Evolutionary conservation across 2,113 vertebrate species (phyloP).

Genomic region (Protobothrops flavoviridis): DNA sequence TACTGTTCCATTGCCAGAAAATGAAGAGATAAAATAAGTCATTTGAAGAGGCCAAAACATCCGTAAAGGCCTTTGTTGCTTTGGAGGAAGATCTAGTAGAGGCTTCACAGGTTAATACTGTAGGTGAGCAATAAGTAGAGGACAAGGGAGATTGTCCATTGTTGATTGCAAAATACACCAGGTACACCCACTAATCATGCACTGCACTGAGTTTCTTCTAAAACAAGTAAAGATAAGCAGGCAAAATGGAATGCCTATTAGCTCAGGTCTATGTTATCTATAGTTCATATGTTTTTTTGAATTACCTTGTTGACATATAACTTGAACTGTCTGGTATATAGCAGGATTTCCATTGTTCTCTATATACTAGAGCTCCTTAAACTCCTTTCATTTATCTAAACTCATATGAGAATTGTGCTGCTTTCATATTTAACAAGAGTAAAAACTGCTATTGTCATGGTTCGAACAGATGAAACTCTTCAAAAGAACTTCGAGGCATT

Average conservation of each 20-base stretch:
- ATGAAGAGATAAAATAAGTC: neutral
- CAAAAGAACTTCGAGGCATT: too few relatives aligned
- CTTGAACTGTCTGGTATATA: neutral
- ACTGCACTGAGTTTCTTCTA: neutral
- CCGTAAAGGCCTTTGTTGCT: neutral
- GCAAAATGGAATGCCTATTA: neutral
- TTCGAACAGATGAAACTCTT: too few relatives aligned
- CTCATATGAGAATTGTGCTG: neutral
- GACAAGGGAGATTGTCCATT: neutral
- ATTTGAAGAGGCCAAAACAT: neutral
- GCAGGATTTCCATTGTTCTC: neutral
- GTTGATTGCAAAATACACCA: neutral
- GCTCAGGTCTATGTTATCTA: neutral
- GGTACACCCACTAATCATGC: neutral
- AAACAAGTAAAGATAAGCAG: neutral
- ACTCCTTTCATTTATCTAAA: neutral
- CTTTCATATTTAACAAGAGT: neutral
- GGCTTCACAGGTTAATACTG: conserved; percentile 5
- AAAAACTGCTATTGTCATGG: neutral
- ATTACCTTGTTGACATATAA: neutral
- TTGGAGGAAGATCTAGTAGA: neutral
- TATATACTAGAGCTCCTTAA: neutral
- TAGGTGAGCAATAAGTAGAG: neutral
- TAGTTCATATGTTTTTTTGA: neutral
- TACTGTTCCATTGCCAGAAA: neutral